Evolutionary conservation across 2,888 invertebrate species (phyloP), one percentile per base, ranked within the genome.

Genomic region (Nemotelus pantherinus): DNA sequence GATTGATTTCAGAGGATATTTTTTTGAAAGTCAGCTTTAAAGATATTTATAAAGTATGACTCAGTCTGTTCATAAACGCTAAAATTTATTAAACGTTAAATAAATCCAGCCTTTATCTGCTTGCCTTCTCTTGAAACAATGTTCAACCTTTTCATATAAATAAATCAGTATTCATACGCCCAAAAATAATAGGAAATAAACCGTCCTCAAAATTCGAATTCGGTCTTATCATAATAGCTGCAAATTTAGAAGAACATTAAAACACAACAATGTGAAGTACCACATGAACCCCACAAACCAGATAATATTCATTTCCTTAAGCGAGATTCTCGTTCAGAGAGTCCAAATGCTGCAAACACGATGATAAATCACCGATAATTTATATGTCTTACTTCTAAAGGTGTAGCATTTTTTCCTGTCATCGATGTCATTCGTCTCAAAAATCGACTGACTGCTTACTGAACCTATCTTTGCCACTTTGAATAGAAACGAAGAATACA

Each of bases 371-470:
- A 58, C 72, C 2, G 6, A 25, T 45, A 45, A 72, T 72, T 72
- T 72, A 58, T 72, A 58, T 58, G 72, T 60, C 72, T 72, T 72
- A 72, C 60, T 57, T 72, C 60, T 72, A 47, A 72, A 60, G 72
- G 70, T 70, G 55, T 25, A 43, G 41, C 70, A 70, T 70, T 70
- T 70, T 70, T 70, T 70, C 41, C 55, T 70, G 70, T 70, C 70
- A 70, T 70, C 70, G 70, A 39, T 39, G 39, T 10, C 53, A 70
- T 70, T 44, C 25, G 9, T 70, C 53, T 70, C 55, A 53, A 70
- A 70, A 70, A 67, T 45, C 45, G 65, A n/a, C 25, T 9, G 45
- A 65, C 45, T 48, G 50, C 41, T 67, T 25, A 67, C 48, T 48
- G 67, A 25, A 58, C 10, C 5, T 41, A 43, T 63, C 63, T 10